These are phyloP conservation scores for Cercopithecus neglectus DNA, from an alignment of 2,797 vertebrate genomes.

Conservation along the genomic window DNA sequence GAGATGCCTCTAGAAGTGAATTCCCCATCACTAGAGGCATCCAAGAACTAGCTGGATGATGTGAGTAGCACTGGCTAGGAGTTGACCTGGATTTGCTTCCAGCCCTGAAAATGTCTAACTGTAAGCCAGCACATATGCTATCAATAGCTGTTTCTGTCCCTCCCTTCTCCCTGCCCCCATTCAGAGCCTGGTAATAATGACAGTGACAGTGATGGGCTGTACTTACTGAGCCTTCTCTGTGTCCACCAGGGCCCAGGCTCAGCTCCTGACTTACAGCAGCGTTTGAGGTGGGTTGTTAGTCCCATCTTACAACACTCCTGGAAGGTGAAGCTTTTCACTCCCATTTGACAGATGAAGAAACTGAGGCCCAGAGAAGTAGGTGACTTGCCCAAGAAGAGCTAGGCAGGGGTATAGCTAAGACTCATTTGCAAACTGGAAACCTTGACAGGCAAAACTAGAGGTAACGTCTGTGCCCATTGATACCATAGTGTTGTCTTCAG, in stretches of 20 bases:
- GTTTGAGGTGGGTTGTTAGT: background rate
- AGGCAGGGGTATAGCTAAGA: background rate
- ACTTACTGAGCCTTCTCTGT: fast-evolving
- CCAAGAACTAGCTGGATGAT: background rate
- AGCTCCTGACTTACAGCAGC: fast-evolving
- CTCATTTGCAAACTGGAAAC: background rate
- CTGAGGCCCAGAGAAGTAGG: background rate
- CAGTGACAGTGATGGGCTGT: background rate
- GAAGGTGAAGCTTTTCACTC: background rate
- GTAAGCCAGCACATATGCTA: background rate
- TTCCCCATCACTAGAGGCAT: background rate
- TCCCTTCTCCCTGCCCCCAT: background rate
- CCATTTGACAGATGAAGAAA: background rate
- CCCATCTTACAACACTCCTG: background rate
- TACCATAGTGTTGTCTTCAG: background rate
- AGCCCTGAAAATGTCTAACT: background rate
- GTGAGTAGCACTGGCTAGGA: background rate
- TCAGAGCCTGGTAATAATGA: background rate
- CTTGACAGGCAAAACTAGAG: background rate
- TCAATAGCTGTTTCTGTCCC: background rate
- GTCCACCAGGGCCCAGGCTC: background rate
- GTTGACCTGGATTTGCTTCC: background rate
- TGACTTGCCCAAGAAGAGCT: background rate
- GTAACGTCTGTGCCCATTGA: background rate
- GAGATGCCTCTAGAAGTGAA: background rate